Conservation (phyloP, 2,797 vertebrate genomes). For the Pagetopsis macropterus region DNA sequence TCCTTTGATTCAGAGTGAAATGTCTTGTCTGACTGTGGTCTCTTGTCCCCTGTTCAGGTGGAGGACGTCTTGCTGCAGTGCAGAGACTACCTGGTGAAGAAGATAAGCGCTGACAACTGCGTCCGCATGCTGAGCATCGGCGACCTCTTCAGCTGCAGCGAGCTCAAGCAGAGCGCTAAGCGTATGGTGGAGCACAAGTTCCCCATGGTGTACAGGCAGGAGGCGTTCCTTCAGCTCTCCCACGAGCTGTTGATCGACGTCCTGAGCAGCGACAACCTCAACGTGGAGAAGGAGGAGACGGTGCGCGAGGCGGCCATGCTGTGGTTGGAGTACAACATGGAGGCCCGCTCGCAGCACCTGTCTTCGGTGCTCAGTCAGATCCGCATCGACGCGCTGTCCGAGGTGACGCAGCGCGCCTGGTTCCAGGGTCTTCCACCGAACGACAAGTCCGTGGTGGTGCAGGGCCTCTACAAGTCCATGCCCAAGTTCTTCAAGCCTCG, state of each 20-base stretch:
- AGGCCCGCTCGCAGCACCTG: constrained; percentile 94
- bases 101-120: constrained; percentile 98
- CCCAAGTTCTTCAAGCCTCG: constrained; percentile 99
- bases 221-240: constrained; percentile 96
- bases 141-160: constrained; percentile 96
- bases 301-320: constrained; percentile 98
- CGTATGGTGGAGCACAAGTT: constrained; percentile 99
- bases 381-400: constrained; percentile 96
- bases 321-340: constrained; percentile 98
- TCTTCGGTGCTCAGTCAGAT: constrained; percentile 98
- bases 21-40: not conserved
- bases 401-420: constrained; percentile 98
- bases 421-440: constrained; percentile 98
- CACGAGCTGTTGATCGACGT: constrained; percentile 95
- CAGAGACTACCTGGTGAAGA: constrained; percentile 97
- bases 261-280: constrained; percentile 98
- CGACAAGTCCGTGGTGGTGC: constrained; percentile 98
- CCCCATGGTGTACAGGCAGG: constrained; percentile 93
- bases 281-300: constrained; percentile 98
- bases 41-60: constrained; percentile 81
- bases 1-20: not conserved
- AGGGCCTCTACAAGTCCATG: constrained; percentile 99
- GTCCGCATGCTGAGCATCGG: constrained; percentile 97
- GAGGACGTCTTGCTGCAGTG: constrained; percentile 95
- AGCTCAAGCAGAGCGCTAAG: constrained; percentile 95